A percentile compares a stretch with the other conserved stretches of the same genome.
Evolutionary conservation across 2,113 vertebrate genomes (phyloP).

Genomic region (Onychostoma macrolepis): DNA sequence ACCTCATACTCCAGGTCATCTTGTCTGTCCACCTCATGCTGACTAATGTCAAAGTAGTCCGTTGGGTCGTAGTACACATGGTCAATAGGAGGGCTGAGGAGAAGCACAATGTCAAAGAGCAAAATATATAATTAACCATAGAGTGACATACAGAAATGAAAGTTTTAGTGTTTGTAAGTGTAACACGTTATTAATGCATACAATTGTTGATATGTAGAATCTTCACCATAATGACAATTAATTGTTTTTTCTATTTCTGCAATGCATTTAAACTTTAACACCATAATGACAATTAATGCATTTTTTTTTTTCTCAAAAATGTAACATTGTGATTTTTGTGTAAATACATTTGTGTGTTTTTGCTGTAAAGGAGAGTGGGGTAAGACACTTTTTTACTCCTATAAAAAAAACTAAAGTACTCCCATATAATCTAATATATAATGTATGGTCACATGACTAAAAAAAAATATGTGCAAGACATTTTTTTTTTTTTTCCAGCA

Average conservation of each 20-base stretch:
- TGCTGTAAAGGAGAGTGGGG: not conserved
- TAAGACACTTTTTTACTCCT: not conserved
- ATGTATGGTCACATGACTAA: too few relatives aligned
- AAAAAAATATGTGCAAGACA: too few relatives aligned
- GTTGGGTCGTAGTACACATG: constrained; percentile 81
- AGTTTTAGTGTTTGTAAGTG: not conserved
- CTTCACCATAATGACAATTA: too few relatives aligned
- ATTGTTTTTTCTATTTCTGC: not conserved
- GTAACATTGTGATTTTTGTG: not conserved
- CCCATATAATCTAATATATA: too few relatives aligned
- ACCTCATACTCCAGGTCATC: constrained; percentile 88
- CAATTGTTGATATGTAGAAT: too few relatives aligned
- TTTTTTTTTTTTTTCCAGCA: too few relatives aligned
- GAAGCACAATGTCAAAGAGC: not conserved
- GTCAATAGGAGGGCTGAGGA: constrained; percentile 73
- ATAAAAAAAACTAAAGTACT: too few relatives aligned
- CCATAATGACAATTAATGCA: not conserved
- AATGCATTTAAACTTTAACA: not conserved
- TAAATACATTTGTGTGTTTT: not conserved
- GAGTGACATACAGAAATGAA: not conserved
- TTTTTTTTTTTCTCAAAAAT: not conserved
- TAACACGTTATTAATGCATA: not conserved
- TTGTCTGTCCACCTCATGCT: constrained; percentile 80
- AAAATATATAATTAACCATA: not conserved
- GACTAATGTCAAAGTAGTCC: constrained; percentile 80